Conservation (phyloP, 2,888 invertebrate species). For the Philereme vetulata region DNA sequence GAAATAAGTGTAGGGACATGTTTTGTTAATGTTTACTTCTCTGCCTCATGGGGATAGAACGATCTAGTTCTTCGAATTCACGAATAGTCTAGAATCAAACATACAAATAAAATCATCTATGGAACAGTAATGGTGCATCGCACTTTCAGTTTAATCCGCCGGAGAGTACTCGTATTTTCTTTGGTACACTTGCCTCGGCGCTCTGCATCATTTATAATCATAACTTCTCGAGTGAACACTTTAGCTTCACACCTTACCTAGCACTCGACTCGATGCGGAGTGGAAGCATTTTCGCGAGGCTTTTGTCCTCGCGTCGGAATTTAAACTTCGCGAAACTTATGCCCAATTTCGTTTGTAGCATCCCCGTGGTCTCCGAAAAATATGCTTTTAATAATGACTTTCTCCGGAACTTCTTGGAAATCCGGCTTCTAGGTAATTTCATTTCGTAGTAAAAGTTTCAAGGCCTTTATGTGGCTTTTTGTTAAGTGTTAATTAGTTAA, state of each 20-base stretch:
- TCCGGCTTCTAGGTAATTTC: constrained; percentile 9
- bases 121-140: constrained; percentile 34
- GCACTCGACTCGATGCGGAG: constrained; percentile 57
- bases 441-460: constrained; percentile 28
- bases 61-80: background rate
- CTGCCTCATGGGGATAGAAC: background rate
- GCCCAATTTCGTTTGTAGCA: constrained; percentile 35
- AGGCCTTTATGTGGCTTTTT: constrained; percentile 20
- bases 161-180: constrained; percentile 45
- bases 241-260: constrained; percentile 62
- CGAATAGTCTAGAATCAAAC: constrained; percentile 42
- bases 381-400: constrained; percentile 29
- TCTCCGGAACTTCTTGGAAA: constrained; percentile 14
- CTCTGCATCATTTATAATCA: constrained; percentile 72
- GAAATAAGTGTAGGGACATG: constrained; percentile 14
- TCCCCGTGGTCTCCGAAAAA: constrained; percentile 30
- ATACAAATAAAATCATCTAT: constrained; percentile 51
- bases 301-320: constrained; percentile 58
- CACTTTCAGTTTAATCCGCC: constrained; percentile 53
- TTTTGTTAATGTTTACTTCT: background rate
- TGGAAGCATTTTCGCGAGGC: constrained; percentile 50
- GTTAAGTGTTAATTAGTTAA: constrained; percentile 25
- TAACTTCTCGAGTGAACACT: constrained; percentile 63
- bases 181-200: constrained; percentile 48
- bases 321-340: constrained; percentile 44